phyloP scores from a whole-genome alignment of 2,797 vertebrate species.

The Scyliorhinus canicula region DNA sequence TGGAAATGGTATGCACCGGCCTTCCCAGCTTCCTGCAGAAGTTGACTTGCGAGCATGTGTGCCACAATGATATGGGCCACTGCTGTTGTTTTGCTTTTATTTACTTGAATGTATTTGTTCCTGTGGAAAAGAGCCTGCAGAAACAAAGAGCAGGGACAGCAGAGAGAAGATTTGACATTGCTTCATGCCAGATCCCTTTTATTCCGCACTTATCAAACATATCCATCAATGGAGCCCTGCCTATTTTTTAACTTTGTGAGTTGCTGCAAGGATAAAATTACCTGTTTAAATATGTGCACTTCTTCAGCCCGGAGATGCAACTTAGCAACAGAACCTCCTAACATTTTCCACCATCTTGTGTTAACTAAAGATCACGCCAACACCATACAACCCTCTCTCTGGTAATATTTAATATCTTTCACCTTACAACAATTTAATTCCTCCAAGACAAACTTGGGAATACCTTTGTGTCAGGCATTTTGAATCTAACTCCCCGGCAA shows the following conservation, averaged over 20 bases:
- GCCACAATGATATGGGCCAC: constrained; percentile 59
- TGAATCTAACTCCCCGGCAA: neutral
- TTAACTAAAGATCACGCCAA: neutral
- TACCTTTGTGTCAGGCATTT: neutral
- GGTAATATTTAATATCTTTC: neutral
- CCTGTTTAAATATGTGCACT: constrained; percentile 53
- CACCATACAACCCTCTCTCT: neutral
- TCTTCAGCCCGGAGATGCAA: constrained; percentile 28
- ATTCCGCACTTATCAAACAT: constrained; percentile 72
- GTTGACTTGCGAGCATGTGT: constrained; percentile 62
- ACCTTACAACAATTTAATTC: neutral
- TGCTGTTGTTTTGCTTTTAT: constrained; percentile 56
- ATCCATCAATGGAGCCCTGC: constrained; percentile 63
- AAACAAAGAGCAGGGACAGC: constrained; percentile 61
- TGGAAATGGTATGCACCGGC: constrained; percentile 56
- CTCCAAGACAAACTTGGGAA: constrained; percentile 14
- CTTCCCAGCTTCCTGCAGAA: constrained; percentile 65
- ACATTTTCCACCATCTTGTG: neutral
- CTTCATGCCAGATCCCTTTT: constrained; percentile 56
- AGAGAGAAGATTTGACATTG: constrained; percentile 53
- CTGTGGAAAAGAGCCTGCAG: constrained; percentile 52
- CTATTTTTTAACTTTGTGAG: constrained; percentile 66
- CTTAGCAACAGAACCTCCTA: neutral
- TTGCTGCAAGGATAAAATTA: constrained; percentile 64
- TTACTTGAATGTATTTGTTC: constrained; percentile 64